Percentiles rank a stretch among this genome's conserved stretches.
Conservation (phyloP, 2,113 vertebrate species). For the Sitta europaea region DNA sequence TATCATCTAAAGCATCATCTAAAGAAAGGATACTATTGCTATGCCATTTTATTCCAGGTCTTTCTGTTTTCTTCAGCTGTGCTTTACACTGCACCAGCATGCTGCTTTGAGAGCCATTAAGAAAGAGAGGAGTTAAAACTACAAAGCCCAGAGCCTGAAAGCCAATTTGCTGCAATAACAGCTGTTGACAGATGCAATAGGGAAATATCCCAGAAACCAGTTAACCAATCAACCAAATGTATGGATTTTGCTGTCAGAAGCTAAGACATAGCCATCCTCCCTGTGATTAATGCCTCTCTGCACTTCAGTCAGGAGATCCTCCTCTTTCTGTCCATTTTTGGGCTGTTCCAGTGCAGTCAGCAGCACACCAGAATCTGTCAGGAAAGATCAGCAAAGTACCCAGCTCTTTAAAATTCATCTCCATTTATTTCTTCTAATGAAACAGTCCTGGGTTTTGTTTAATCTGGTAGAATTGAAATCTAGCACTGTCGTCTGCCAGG, state of each 20-base stretch:
- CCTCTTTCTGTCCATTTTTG: background rate
- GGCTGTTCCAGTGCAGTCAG: background rate
- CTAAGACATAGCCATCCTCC: background rate
- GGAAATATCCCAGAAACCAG: background rate
- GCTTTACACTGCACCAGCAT: background rate
- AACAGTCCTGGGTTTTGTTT: background rate
- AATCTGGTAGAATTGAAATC: background rate
- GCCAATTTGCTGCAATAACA: background rate
- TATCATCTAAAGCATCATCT: background rate
- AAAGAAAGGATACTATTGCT: background rate
- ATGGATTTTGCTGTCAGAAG: background rate
- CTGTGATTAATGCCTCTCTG: background rate
- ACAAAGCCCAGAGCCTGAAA: background rate
- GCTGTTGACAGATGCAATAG: background rate
- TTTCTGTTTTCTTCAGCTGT: background rate
- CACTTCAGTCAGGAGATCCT: background rate
- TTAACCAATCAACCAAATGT: background rate
- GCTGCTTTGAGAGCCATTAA: background rate
- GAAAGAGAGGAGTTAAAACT: background rate
- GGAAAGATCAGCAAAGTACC: background rate
- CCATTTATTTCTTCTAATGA: background rate
- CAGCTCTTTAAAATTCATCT: background rate
- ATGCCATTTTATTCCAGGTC: background rate
- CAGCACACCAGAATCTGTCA: background rate
- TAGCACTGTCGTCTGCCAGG: background rate